These are phyloP conservation scores for Sebastiscus tertius DNA, from an alignment of 2,797 vertebrate genomes.

Conservation along the genomic window DNA sequence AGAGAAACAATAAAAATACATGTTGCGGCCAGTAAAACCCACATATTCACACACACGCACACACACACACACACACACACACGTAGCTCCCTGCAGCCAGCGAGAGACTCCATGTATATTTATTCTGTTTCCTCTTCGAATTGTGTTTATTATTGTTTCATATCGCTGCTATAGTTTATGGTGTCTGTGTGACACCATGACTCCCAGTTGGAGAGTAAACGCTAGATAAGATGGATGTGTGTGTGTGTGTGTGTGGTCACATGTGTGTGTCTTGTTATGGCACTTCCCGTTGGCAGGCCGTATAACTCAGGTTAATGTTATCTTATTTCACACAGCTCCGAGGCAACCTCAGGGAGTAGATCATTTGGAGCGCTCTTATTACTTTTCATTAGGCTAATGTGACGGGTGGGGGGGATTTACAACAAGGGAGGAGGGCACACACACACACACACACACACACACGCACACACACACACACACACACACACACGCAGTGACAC, in stretches of 20 bases:
- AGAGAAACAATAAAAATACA: conserved; percentile 27
- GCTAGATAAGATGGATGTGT: conserved; percentile 52
- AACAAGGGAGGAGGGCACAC: conserved; percentile 21
- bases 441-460: conserved; percentile 1
- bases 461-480: conserved; percentile 1
- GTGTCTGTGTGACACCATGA: conserved; percentile 46
- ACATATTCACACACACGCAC: neutral
- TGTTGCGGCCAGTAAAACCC: neutral
- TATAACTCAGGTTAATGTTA: conserved; percentile 80
- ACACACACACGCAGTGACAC: conserved; percentile 9
- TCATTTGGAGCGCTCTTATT: conserved; percentile 77
- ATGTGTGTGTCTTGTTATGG: conserved; percentile 51
- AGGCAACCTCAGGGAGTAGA: conserved; percentile 69
- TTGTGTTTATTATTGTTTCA: conserved; percentile 64
- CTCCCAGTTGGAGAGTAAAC: conserved; percentile 65
- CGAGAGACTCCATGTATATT: conserved; percentile 38
- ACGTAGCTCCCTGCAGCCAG: neutral
- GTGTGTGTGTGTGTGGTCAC: conserved; percentile 1
- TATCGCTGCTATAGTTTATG: conserved; percentile 58
- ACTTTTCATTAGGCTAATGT: conserved; percentile 81
- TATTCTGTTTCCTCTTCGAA: conserved; percentile 43
- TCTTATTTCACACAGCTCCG: conserved; percentile 74
- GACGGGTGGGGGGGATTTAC: conserved; percentile 67
- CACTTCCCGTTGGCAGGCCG: conserved; percentile 66
- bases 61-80: neutral